These are phyloP conservation scores for Spatulosminthurus flaviceps DNA, from an alignment of 2,888 invertebrate genomes.

Conservation along the genomic window DNA sequence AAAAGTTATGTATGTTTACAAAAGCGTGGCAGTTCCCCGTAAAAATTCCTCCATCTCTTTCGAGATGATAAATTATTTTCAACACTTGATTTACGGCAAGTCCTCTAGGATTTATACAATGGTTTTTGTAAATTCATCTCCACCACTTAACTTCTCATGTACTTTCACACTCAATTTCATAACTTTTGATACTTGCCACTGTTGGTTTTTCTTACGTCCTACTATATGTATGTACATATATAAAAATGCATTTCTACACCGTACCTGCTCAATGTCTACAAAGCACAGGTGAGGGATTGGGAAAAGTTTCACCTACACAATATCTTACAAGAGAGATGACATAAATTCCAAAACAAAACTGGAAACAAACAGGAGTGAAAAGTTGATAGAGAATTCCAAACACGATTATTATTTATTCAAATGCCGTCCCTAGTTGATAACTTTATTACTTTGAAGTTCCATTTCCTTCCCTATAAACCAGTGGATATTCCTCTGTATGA, in stretches of 20 bases:
- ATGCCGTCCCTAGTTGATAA: slow-evolving; percentile 14
- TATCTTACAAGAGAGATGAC: slow-evolving; percentile 20
- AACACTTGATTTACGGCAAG: slow-evolving; percentile 33
- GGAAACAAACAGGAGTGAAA: slow-evolving; percentile 18
- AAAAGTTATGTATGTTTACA: slow-evolving; percentile 1
- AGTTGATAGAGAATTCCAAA: slow-evolving; percentile 28
- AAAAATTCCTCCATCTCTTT: background rate
- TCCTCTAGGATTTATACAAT: slow-evolving; percentile 10
- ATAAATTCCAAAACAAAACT: background rate
- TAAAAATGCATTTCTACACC: too few species aligned
- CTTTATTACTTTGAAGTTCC: slow-evolving; percentile 20
- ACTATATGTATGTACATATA: too few species aligned
- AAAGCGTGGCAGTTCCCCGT: slow-evolving; percentile 3
- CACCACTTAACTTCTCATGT: slow-evolving; percentile 33
- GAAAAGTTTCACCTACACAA: slow-evolving; percentile 5
- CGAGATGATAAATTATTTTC: slow-evolving; percentile 37
- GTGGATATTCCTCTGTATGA: background rate
- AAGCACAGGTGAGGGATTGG: background rate
- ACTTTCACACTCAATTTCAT: slow-evolving; percentile 37
- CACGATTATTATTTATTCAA: slow-evolving; percentile 36
- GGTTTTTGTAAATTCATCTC: slow-evolving; percentile 32
- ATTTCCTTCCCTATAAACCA: slow-evolving; percentile 12
- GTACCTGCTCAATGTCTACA: background rate
- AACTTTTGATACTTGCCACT: slow-evolving; percentile 12
- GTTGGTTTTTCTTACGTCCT: background rate